Base-by-base conservation (phyloP, 2,888 invertebrate species). In the Steinernema scapterisci region DNA sequence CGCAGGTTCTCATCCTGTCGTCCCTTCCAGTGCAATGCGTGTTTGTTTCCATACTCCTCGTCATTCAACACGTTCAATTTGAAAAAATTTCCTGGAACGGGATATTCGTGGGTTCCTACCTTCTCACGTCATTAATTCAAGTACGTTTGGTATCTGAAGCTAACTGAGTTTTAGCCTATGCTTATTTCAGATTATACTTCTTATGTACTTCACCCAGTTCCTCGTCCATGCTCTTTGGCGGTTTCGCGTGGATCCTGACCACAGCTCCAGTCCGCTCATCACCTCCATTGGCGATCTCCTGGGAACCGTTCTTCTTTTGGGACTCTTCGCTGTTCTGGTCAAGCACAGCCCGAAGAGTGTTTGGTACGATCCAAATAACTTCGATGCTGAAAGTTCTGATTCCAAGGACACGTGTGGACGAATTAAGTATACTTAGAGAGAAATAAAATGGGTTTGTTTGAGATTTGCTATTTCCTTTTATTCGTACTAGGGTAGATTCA, bases 201-300 rank as follows among this genome's bases (percentile, higher is more conserved):
- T 83, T 13, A 81, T 83, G 13, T 83, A 78, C 74, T 70, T 83
- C 31, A 81, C 81, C 38, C 83, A 82, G 76, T 75, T 80, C 13
- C 74, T 83, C 27, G 83, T 82, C n/a, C 80, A 81, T 23, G 72
- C 76, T 23, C 75, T 83, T 52, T 82, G 82, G 83, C 72, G 77
- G 27, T 51, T 77, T 48, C 43, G 81, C 23, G 76, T 82, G 19
- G 82, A 83, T 56, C 83, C 83, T 1, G 83, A 83, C 76, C 81
- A 81, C 48, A 80, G 81, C 16, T 79, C 83, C 16, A 83, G 82
- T 73, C 83, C 83, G 9, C 75, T 82, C n/a, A 75, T 83, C 9
- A 82, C 83, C 0, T 80, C 83, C 9, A 73, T 81, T 23, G 83
- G 82, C 9, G 81, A 81, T 25, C 25, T 72, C n/a, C 31, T 54